Percentiles rank a stretch among this genome's conserved stretches.
phyloP scores from a whole-genome alignment of 2,888 invertebrate genomes.

The Pseudococcus longispinus region DNA sequence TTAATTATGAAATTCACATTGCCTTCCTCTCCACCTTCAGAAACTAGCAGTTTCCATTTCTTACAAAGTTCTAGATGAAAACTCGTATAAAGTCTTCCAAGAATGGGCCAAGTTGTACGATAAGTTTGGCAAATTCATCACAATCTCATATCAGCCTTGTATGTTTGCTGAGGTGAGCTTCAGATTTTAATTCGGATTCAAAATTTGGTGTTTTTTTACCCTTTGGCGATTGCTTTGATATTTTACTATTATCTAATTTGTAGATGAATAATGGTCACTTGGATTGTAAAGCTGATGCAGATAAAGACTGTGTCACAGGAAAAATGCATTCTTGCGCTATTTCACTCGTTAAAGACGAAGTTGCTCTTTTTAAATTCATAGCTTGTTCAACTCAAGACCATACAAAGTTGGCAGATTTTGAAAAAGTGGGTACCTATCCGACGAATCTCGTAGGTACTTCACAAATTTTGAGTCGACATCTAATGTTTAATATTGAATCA shows the following conservation, averaged over 20 bases:
- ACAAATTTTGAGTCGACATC: too few species aligned
- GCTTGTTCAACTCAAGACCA: not conserved
- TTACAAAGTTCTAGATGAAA: not conserved
- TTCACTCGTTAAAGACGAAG: not conserved
- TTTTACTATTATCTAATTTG: not conserved
- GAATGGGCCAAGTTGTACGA: not conserved
- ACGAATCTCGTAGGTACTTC: too few species aligned
- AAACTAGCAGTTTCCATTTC: not conserved
- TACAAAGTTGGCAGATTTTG: not conserved
- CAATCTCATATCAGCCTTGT: not conserved
- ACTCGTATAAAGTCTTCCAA: not conserved
- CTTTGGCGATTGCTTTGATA: not conserved
- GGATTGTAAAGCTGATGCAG: not conserved
- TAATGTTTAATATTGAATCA: not conserved
- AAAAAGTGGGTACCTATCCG: not conserved
- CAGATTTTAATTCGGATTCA: not conserved
- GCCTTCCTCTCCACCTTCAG: not conserved
- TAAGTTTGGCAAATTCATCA: not conserved
- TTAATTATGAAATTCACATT: not conserved
- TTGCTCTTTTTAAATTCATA: not conserved
- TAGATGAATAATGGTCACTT: not conserved
- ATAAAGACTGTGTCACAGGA: not conserved
- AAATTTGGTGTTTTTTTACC: too few species aligned
- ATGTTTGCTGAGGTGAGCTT: slow-evolving; percentile 2
- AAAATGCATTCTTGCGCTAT: not conserved